Percentiles rank a stretch among this genome's conserved stretches.
phyloP scores from a whole-genome alignment of 2,888 invertebrate species.

The Hydriomena furcata region DNA sequence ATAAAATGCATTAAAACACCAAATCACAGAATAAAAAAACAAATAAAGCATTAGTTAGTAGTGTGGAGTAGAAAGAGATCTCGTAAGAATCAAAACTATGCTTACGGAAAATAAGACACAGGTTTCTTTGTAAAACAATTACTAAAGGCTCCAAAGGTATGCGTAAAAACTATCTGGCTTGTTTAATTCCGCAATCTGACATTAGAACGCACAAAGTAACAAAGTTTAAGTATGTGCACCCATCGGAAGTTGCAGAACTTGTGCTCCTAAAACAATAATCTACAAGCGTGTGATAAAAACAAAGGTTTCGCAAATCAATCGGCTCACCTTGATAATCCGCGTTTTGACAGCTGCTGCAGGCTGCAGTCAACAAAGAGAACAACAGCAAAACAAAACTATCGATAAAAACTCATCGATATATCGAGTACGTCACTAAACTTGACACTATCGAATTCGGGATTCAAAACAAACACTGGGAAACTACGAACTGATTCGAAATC shows the following conservation, averaged over 20 bases:
- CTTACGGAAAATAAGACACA: not conserved
- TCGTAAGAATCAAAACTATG: not conserved
- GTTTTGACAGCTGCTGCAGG: constrained; percentile 69
- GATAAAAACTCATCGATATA: constrained; percentile 20
- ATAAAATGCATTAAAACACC: too few relatives aligned
- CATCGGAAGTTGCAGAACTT: constrained; percentile 8
- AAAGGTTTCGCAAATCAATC: constrained; percentile 53
- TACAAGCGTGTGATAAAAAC: constrained; percentile 19
- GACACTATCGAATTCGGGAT: constrained; percentile 28
- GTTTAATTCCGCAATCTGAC: not conserved
- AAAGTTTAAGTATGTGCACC: not conserved
- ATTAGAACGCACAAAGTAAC: too few relatives aligned
- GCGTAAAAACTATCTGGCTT: too few relatives aligned
- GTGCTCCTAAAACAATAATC: constrained; percentile 3
- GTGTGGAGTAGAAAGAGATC: too few relatives aligned
- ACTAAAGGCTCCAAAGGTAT: not conserved
- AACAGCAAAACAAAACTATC: constrained; percentile 22
- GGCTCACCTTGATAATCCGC: constrained; percentile 68
- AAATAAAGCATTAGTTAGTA: too few relatives aligned
- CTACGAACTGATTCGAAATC: constrained; percentile 42
- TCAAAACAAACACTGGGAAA: constrained; percentile 28
- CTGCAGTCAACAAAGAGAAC: constrained; percentile 64
- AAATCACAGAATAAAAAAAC: too few relatives aligned
- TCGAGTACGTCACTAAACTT: constrained; percentile 31
- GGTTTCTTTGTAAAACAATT: not conserved